Percentiles rank a stretch among this genome's conserved stretches.
These are phyloP conservation scores for Pyrocephalus nanus DNA, from an alignment of 2,797 vertebrate genomes.

Conservation along the genomic window DNA sequence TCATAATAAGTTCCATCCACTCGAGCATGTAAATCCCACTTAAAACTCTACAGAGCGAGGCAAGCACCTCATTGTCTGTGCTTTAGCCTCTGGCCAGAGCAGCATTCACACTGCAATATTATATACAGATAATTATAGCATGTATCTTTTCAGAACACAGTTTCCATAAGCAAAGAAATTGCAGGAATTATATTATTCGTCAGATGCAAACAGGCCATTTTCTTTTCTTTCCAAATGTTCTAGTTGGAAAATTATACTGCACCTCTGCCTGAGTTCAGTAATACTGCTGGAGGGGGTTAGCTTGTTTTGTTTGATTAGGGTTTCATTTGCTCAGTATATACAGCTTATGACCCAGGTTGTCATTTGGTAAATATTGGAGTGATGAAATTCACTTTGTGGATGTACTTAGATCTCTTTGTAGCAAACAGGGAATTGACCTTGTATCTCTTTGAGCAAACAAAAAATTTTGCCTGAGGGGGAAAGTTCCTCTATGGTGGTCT, in stretches of 20 bases:
- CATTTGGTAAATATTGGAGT: background rate
- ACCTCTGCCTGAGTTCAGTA: background rate
- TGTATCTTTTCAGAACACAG: background rate
- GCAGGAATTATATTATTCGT: background rate
- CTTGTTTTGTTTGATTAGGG: background rate
- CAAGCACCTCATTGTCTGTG: background rate
- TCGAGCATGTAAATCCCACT: background rate
- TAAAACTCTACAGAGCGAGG: background rate
- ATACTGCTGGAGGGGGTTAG: background rate
- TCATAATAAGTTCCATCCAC: background rate
- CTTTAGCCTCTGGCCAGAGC: background rate
- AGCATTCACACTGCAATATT: background rate
- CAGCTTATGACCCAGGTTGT: background rate
- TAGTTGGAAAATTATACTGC: background rate
- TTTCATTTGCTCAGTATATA: background rate
- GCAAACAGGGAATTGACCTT: background rate
- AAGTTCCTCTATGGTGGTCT: background rate
- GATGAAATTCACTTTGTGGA: background rate
- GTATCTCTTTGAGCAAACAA: background rate
- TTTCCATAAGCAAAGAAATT: background rate
- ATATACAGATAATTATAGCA: background rate
- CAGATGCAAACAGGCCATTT: background rate
- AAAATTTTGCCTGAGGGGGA: background rate
- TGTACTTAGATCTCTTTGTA: background rate
- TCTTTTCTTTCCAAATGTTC: background rate